Conservation (phyloP, 2,797 vertebrate species). For the Macrochelys suwanniensis region DNA sequence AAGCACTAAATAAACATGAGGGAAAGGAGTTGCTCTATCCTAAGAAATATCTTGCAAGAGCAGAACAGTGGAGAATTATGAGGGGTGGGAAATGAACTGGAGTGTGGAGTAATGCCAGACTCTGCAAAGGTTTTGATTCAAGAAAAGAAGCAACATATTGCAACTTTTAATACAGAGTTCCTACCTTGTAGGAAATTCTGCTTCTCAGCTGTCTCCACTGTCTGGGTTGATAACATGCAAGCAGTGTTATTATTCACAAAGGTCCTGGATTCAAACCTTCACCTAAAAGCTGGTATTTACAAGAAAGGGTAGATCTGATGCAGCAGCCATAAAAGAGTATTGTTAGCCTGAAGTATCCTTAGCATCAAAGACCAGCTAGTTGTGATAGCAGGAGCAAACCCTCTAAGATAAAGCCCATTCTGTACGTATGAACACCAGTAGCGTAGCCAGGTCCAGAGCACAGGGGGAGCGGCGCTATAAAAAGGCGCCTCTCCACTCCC, state of each 20-base stretch:
- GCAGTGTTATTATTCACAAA: neutral
- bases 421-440: neutral
- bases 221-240: neutral
- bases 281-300: neutral
- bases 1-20: neutral
- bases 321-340: neutral
- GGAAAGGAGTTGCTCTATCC: neutral
- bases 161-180: neutral
- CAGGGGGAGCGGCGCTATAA: too few relatives aligned
- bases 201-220: neutral
- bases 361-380: neutral
- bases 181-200: neutral
- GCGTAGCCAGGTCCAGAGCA: too few relatives aligned
- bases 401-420: neutral
- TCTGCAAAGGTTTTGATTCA: neutral
- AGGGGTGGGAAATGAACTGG: neutral
- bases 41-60: neutral
- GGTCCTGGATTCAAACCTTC: neutral
- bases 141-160: neutral
- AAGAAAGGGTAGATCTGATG: neutral
- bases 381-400: neutral
- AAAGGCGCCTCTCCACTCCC: too few relatives aligned
- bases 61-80: neutral
- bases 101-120: neutral
- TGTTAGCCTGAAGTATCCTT: neutral